phyloP scores from a whole-genome alignment of 2,113 vertebrate species.

The Lagopus leucura region DNA sequence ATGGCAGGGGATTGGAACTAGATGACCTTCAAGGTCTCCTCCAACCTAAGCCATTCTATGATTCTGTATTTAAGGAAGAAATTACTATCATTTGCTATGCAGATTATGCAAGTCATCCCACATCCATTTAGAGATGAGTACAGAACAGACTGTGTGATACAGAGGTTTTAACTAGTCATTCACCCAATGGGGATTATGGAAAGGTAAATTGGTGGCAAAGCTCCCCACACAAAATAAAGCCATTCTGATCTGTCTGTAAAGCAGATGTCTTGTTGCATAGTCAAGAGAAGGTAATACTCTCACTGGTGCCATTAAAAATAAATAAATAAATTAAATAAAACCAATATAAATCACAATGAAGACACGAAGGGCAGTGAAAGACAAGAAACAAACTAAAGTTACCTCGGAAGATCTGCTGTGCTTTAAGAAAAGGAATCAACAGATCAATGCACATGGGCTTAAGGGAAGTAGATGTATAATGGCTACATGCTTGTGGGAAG shows the following conservation, averaged over 20 bases:
- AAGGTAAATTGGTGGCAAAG: background rate
- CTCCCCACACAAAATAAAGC: background rate
- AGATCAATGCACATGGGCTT: background rate
- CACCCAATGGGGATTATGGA: background rate
- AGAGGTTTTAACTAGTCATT: background rate
- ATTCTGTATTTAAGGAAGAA: constrained; percentile 19
- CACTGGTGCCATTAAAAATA: background rate
- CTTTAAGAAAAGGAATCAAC: background rate
- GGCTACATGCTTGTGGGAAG: background rate
- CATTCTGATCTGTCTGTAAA: background rate
- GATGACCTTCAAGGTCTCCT: too few relatives aligned
- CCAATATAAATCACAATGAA: background rate
- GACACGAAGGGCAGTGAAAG: background rate
- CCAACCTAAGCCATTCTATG: too few relatives aligned
- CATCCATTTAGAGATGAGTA: background rate
- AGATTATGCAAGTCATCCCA: background rate
- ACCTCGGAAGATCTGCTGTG: background rate
- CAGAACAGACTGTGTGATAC: background rate
- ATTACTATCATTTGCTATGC: background rate
- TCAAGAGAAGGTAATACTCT: background rate
- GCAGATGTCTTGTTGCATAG: background rate
- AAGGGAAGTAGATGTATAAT: background rate
- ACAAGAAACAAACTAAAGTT: background rate
- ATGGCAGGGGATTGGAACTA: too few relatives aligned
- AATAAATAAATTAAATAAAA: too few relatives aligned